Base-by-base conservation (phyloP, 2,888 invertebrate genomes). In the Amblyjoppa fuscipennis region DNA sequence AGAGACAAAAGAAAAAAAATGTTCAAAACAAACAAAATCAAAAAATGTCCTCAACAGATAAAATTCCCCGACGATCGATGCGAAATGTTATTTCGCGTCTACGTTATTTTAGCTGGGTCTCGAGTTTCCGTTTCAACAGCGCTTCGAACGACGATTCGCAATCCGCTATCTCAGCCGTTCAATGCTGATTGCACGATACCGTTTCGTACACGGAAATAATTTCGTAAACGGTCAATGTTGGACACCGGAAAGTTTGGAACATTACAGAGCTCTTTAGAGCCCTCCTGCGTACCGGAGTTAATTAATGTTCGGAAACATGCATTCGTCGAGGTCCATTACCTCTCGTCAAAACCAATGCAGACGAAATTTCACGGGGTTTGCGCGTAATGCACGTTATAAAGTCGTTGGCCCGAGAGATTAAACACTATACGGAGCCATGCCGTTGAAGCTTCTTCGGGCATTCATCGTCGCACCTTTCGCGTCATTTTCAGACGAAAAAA, bases 291-390 rank as follows among this genome's bases (percentile, higher is more conserved):
- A 25, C 1, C 13, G 25, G 3, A 73, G 68, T 78, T 79, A 83
- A 83, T 83, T 83, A 79, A 74, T 79, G 74, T 69, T 34, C 45
- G 74, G 49, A 13, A 49, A 76, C 25, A 56, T 34, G 51, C 69
- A 66, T 41, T 68, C 61, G 31, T 28, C 28, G 28, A 59, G 59
- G 25, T 59, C 59, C 59, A 28, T 59, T 59, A 59, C 28, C 59
- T 25, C 59, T 59, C 59, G 28, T 59, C 59, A 28, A 59, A 59
- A 59, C 28, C 11, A 28, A 59, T 13, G 59, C 3, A 11, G 28
- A 13, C 59, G 13, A 11, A 25, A 59, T 59, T 59, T 25, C 28
- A 28, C 59, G 59, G 13, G 59, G 28, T 13, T 25, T 59, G 11
- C 59, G 11, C 11, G 9, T 59, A 28, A 13, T 7, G 59, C 25